phyloP scores from a whole-genome alignment of 1,140 invertebrate genomes.

The Homarus americanus region DNA sequence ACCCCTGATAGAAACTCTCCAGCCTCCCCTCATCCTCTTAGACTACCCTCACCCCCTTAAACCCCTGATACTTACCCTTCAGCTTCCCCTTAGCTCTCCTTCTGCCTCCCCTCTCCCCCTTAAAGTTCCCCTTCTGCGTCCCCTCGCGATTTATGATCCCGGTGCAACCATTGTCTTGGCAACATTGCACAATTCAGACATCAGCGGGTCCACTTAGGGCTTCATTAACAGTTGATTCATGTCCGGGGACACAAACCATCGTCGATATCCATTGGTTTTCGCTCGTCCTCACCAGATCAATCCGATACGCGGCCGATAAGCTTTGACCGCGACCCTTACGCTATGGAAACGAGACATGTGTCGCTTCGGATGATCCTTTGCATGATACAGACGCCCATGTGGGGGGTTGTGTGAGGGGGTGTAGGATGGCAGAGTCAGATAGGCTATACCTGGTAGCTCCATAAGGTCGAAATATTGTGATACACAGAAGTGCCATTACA shows the following conservation, averaged over 20 bases:
- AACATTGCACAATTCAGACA: constrained; percentile 72
- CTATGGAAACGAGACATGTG: constrained; percentile 39
- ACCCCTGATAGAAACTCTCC: not conserved
- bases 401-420: too few species aligned
- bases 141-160: constrained; percentile 70
- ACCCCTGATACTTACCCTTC: not conserved
- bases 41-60: not conserved
- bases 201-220: constrained; percentile 68
- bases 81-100: constrained; percentile 11
- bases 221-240: constrained; percentile 72
- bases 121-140: constrained; percentile 64
- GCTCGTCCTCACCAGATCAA: constrained; percentile 44
- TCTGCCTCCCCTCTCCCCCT: constrained; percentile 39
- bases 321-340: constrained; percentile 43
- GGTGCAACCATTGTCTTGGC: constrained; percentile 66
- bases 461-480: not conserved
- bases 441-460: too few species aligned
- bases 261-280: constrained; percentile 63
- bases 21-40: not conserved
- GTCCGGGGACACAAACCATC: constrained; percentile 39
- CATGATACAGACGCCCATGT: constrained; percentile 63
- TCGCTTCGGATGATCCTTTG: constrained; percentile 70
- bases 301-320: constrained; percentile 48
- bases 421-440: too few species aligned
- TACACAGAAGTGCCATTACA: not conserved